Conservation (phyloP, 1,140 invertebrate species). For the Musca vetustissima region DNA sequence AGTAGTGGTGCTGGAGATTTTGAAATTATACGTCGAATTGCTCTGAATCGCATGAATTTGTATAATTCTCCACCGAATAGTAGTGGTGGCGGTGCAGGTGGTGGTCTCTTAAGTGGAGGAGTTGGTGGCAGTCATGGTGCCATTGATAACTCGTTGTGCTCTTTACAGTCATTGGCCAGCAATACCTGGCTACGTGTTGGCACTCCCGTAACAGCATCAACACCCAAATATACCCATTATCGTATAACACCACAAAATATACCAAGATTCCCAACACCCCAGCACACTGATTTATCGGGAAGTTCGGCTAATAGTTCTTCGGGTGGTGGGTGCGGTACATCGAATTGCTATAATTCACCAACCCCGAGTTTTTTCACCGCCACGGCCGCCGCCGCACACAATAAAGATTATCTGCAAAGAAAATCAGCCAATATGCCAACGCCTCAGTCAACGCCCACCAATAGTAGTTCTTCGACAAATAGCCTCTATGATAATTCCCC, state of each 20-base stretch:
- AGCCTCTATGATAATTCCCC: background rate
- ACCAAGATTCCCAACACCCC: constrained; percentile 3
- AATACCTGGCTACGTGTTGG: constrained; percentile 40
- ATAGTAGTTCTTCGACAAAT: background rate
- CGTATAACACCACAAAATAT: background rate
- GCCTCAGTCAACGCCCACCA: background rate
- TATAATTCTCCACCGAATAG: background rate
- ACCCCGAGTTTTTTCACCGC: too few relatives aligned
- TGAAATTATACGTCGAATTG: constrained; percentile 44
- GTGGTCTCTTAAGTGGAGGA: constrained; percentile 23
- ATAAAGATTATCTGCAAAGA: constrained; percentile 3
- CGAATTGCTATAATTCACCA: background rate
- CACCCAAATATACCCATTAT: constrained; percentile 2
- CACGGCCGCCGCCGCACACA: background rate
- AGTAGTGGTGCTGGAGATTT: constrained; percentile 40
- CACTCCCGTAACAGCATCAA: background rate
- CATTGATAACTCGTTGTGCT: constrained; percentile 46
- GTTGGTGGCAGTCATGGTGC: constrained; percentile 29
- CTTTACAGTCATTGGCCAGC: constrained; percentile 50
- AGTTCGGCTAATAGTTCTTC: background rate
- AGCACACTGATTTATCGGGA: background rate
- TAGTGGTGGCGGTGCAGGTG: background rate
- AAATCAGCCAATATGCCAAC: constrained; percentile 10
- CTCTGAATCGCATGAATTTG: constrained; percentile 39
- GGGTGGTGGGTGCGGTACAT: background rate